These are phyloP conservation scores for Philaenus spumarius DNA, from an alignment of 1,140 invertebrate genomes.

Conservation along the genomic window DNA sequence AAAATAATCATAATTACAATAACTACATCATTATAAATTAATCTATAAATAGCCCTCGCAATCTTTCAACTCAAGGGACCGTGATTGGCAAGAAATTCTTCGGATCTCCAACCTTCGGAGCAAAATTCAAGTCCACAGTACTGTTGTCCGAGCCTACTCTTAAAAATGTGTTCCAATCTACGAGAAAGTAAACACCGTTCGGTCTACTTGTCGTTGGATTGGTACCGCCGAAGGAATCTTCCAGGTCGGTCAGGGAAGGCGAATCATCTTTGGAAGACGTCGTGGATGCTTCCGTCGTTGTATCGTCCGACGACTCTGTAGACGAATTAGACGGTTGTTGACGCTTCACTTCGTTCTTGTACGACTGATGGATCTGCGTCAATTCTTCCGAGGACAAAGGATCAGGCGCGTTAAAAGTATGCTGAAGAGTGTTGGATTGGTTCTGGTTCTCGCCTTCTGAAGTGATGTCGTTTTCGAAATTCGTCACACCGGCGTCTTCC, in stretches of 20 bases:
- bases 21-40: slow-evolving; percentile 12
- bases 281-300: slow-evolving; percentile 3
- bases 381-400: slow-evolving; percentile 42
- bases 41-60: neutral
- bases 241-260: slow-evolving; percentile 55
- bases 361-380: slow-evolving; percentile 34
- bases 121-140: slow-evolving; percentile 65
- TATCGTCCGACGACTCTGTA: neutral
- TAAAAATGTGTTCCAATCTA: slow-evolving; percentile 79
- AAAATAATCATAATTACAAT: neutral
- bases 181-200: slow-evolving; percentile 72
- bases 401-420: slow-evolving; percentile 34
- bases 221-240: slow-evolving; percentile 65
- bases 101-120: slow-evolving; percentile 70
- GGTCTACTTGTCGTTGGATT: slow-evolving; percentile 52
- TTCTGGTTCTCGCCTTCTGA: neutral
- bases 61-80: slow-evolving; percentile 46
- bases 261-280: slow-evolving; percentile 7
- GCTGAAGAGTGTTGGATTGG: neutral
- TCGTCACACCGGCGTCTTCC: neutral
- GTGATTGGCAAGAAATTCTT: slow-evolving; percentile 63
- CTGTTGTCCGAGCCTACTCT: slow-evolving; percentile 70
- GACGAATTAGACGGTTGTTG: slow-evolving; percentile 30
- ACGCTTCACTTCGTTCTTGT: slow-evolving; percentile 43
- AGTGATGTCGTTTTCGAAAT: neutral